Evolutionary conservation across 2,888 invertebrate species (phyloP).

Genomic region (Netelia virgata): DNA sequence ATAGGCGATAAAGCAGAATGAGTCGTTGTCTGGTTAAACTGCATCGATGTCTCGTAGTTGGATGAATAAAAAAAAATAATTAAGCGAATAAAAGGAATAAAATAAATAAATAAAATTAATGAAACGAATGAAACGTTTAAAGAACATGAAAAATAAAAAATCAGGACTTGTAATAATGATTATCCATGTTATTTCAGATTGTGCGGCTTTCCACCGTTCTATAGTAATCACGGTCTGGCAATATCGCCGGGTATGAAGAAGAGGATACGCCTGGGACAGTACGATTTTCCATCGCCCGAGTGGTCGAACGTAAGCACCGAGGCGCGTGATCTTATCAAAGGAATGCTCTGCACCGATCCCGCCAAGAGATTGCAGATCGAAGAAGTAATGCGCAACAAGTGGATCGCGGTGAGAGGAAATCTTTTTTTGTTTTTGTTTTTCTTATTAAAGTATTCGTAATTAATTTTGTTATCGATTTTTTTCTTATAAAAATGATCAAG

Average conservation of each 20-base stretch:
- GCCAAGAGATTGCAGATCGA: slow-evolving; percentile 95
- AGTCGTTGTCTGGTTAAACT: neutral
- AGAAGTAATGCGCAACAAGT: slow-evolving; percentile 94
- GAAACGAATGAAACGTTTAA: no score
- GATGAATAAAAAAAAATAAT: neutral
- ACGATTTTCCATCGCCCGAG: slow-evolving; percentile 98
- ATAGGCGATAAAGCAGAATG: neutral
- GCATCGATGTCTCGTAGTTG: neutral
- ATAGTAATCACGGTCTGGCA: slow-evolving; percentile 98
- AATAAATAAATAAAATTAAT: slow-evolving; percentile 3
- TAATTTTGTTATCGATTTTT: no score
- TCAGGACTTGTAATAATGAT: neutral
- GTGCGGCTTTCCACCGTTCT: slow-evolving; percentile 99
- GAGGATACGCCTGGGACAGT: slow-evolving; percentile 97
- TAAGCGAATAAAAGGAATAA: neutral
- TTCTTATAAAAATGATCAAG: no score
- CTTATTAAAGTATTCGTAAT: no score
- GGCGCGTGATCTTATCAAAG: slow-evolving; percentile 97
- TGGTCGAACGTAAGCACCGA: slow-evolving; percentile 97
- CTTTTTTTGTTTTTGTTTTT: no score
- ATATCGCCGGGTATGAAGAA: slow-evolving; percentile 99
- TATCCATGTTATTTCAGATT: slow-evolving; percentile 85
- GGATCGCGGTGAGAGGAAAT: slow-evolving; percentile 90
- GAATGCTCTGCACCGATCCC: slow-evolving; percentile 98
- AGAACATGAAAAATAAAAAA: neutral